Percentiles rank a stretch among this genome's conserved stretches.
Evolutionary conservation across 2,797 vertebrate genomes (phyloP).

Genomic region (Benthosema pterotum): DNA sequence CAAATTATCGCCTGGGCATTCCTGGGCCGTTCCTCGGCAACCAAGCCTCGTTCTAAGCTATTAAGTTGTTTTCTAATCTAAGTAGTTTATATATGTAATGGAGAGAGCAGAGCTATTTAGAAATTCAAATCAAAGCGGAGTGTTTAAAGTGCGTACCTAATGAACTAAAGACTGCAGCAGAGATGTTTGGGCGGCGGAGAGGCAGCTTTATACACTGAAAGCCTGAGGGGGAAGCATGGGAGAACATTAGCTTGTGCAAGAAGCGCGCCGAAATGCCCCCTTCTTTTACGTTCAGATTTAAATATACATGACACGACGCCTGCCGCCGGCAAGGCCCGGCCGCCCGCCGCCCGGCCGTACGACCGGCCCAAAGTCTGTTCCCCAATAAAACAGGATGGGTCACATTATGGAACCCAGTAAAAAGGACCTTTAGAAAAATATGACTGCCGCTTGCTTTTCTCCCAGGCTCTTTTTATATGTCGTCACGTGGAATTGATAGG

Average conservation of each 20-base stretch:
- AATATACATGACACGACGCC: constrained; percentile 50
- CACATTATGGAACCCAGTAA: constrained; percentile 27
- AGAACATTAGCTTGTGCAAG: too few species aligned
- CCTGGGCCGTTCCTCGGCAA: too few species aligned
- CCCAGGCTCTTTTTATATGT: constrained; percentile 21
- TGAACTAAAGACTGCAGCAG: constrained; percentile 26
- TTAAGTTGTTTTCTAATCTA: too few species aligned
- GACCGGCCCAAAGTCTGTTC: constrained; percentile 11
- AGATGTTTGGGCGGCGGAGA: constrained; percentile 24
- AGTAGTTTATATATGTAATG: too few species aligned
- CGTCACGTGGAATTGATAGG: constrained; percentile 34
- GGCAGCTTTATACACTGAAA: constrained; percentile 3
- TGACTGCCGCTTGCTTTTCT: constrained; percentile 24
- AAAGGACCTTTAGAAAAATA: constrained; percentile 31
- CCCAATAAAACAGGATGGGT: constrained; percentile 40
- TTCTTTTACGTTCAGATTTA: constrained; percentile 40
- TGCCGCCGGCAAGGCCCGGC: not conserved
- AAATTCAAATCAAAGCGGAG: constrained; percentile 12
- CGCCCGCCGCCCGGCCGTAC: not conserved
- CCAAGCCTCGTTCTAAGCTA: too few species aligned
- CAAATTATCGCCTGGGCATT: too few species aligned
- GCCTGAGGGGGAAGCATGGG: too few species aligned
- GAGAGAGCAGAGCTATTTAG: not conserved
- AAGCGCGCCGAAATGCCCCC: not conserved
- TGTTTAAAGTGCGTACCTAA: constrained; percentile 24